These are phyloP conservation scores for Spongilla lacustris DNA, from an alignment of 37 sponge, comb jelly and placozoan genomes.

Conservation along the genomic window DNA sequence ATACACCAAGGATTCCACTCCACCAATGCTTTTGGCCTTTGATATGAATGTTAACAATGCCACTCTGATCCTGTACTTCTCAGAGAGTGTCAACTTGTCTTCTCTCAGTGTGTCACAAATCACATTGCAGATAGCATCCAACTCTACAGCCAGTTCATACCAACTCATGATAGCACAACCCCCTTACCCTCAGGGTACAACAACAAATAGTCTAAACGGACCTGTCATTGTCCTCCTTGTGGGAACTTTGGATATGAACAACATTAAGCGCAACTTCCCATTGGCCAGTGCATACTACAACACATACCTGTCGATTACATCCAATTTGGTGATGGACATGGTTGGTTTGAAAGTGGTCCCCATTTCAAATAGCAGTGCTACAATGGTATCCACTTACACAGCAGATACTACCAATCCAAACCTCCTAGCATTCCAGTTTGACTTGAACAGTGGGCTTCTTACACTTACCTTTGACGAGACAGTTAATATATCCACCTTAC, in stretches of 20 bases:
- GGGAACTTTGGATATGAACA: conserved; percentile 68
- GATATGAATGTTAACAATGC: conserved; percentile 78
- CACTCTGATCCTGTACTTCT: conserved; percentile 66
- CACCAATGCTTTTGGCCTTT: conserved; percentile 66
- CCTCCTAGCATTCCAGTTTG: conserved; percentile 76
- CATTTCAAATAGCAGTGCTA: conserved; percentile 45
- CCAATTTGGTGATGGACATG: conserved; percentile 64
- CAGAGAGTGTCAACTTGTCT: conserved; percentile 71
- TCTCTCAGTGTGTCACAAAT: conserved; percentile 57
- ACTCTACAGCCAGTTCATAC: conserved; percentile 31
- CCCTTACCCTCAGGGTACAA: conserved; percentile 53
- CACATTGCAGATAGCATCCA: conserved; percentile 50
- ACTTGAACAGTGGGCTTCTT: conserved; percentile 75
- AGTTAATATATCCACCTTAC: conserved; percentile 69
- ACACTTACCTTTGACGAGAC: conserved; percentile 88
- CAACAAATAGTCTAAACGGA: conserved; percentile 74
- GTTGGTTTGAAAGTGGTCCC: conserved; percentile 48
- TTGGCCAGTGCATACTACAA: conserved; percentile 62
- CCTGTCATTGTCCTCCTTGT: conserved; percentile 62
- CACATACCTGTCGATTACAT: conserved; percentile 68
- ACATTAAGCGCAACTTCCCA: conserved; percentile 63
- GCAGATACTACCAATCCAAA: conserved; percentile 70
- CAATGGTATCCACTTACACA: conserved; percentile 29
- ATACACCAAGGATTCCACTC: conserved; percentile 56
- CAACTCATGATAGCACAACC: conserved; percentile 27